Conservation (phyloP, 2,888 invertebrate species). For the Clepsis dumicolana region DNA sequence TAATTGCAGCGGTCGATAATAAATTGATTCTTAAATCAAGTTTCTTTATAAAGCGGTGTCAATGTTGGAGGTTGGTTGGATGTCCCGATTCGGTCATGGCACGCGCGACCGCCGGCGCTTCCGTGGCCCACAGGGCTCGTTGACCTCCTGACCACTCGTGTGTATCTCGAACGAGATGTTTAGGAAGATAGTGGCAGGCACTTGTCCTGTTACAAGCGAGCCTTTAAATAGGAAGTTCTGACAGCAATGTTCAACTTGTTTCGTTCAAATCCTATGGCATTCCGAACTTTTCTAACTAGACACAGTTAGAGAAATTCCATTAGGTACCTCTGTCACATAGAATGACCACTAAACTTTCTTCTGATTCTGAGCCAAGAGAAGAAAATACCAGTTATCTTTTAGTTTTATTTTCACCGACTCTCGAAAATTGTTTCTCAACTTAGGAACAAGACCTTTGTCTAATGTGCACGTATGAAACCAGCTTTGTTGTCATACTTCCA, state of each 20-base stretch:
- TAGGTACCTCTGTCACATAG: no score
- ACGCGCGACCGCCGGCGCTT: conserved; percentile 66
- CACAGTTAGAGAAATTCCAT: no score
- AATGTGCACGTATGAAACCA: background rate
- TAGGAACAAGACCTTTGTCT: no score
- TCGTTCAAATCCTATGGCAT: background rate
- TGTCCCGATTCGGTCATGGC: conserved; percentile 55
- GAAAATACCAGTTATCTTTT: background rate
- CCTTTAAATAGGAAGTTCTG: background rate
- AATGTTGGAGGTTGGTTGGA: conserved; percentile 41
- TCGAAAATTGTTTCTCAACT: no score
- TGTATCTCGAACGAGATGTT: conserved; percentile 1
- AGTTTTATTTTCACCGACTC: no score
- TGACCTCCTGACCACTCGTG: conserved; percentile 49
- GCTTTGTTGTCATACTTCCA: background rate
- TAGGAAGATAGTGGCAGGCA: background rate
- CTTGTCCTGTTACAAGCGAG: background rate
- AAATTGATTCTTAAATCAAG: conserved; percentile 37
- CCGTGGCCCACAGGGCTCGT: conserved; percentile 60
- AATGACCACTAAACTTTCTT: background rate
- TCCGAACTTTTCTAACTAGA: background rate
- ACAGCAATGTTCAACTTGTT: background rate
- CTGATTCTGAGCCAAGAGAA: background rate
- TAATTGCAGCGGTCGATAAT: conserved; percentile 38
- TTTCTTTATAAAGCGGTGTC: conserved; percentile 46